Percentiles rank a stretch among this genome's conserved stretches.
Evolutionary conservation across 2,888 invertebrate genomes (phyloP).

Genomic region (Galeopsomyia nigrocyanea): DNA sequence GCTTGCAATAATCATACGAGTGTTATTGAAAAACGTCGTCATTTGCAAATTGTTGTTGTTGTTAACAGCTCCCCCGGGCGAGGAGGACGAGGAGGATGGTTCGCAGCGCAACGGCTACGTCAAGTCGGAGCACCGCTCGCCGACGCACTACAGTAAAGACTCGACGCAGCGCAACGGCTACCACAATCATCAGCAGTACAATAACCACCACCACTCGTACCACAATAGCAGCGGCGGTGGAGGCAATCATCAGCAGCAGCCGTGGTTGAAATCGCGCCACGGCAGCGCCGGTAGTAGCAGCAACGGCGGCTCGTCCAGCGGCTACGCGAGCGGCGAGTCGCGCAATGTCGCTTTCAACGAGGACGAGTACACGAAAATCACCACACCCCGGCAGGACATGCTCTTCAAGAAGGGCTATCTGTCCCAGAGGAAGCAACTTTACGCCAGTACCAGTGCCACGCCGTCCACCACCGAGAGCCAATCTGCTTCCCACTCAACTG

Average conservation of each 20-base stretch:
- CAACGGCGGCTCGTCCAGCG: conserved; percentile 53
- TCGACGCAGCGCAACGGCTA: conserved; percentile 17
- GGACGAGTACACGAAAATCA: conserved; percentile 79
- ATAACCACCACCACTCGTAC: background rate
- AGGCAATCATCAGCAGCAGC: background rate
- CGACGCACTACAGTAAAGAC: too few relatives aligned
- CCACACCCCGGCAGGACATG: conserved; percentile 79
- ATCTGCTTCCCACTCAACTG: conserved; percentile 67
- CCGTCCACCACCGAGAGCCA: conserved; percentile 67
- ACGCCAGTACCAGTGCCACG: conserved; percentile 65
- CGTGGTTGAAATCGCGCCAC: conserved; percentile 41
- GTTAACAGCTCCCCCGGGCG: conserved; percentile 64
- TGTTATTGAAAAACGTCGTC: conserved; percentile 7
- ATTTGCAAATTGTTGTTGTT: background rate
- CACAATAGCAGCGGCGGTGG: conserved; percentile 10
- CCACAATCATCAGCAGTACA: background rate
- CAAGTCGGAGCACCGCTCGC: too few relatives aligned
- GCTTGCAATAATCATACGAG: conserved; percentile 55
- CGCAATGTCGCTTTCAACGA: conserved; percentile 70
- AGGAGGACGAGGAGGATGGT: conserved; percentile 62
- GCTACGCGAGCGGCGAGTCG: conserved; percentile 54
- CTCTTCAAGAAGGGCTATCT: conserved; percentile 80
- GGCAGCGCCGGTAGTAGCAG: conserved; percentile 39
- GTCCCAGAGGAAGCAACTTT: conserved; percentile 67
- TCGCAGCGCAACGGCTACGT: background rate